Base-by-base conservation (phyloP, 2,888 invertebrate genomes). In the Thymelicus sylvestris region DNA sequence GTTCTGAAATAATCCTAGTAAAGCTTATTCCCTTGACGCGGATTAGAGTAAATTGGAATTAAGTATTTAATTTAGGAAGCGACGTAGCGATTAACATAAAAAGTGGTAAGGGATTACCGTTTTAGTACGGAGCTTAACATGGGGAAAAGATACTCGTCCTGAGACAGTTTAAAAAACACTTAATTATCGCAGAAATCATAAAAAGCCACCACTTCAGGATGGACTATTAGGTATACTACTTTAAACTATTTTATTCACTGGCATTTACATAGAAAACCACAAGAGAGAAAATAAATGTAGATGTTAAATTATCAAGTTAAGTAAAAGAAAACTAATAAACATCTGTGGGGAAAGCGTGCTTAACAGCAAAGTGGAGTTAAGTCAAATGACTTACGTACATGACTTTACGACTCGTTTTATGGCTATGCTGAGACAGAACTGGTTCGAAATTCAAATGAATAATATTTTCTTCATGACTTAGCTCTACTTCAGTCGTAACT, bases 391-490 rank as follows among this genome's bases (percentile, higher is more conserved):
- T 57, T 57, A 38, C 57, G 38, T 38, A 57, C 57, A 57, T 57
- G 57, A 38, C 31, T 57, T 57, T 57, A 57, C 38, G 57, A 38
- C 57, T 57, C 13, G 5, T 31, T 57, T 57, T 57, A 57, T 13
- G 31, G 57, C 38, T 24, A 24, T 38, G 13, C 57, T 57, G 57
- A 38, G 57, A 57, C 19, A 12, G 7, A 57, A 13, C 13, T 57
- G 31, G 13, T 57, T 57, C 57, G 31, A 57, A 57, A 57, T 57
- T 57, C 57, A 57, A 38, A 57, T 57, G 57, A 57, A 57, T 57
- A 57, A 57, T 57, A 57, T 57, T 57, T 57, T 38, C 57, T 57
- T 57, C 38, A 57, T 57, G 57, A 57, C 57, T 57, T 57, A 57
- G 31, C 38, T 57, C 38, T 57, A 57, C 31, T 55, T 55, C 31